These are phyloP conservation scores for Clanis bilineata DNA, from an alignment of 2,888 invertebrate genomes.

Conservation along the genomic window DNA sequence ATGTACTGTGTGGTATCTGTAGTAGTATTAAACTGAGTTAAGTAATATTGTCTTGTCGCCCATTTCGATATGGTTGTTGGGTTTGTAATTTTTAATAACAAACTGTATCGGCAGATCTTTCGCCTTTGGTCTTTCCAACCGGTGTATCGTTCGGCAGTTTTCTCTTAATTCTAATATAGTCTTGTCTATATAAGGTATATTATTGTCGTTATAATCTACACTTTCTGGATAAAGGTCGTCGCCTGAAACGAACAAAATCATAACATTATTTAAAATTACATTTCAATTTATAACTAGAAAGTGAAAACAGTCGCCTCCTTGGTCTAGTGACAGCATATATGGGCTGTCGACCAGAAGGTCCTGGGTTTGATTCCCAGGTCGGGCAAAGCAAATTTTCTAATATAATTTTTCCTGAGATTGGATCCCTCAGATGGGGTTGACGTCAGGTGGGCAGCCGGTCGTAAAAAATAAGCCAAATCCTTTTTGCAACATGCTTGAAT, in stretches of 20 bases:
- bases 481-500: too few relatives aligned
- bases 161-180: slow-evolving; percentile 60
- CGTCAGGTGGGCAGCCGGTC: too few relatives aligned
- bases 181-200: slow-evolving; percentile 46
- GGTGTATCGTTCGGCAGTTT: slow-evolving; percentile 48
- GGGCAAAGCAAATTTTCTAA: too few relatives aligned
- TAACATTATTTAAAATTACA: background rate
- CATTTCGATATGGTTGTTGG: slow-evolving; percentile 66
- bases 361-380: too few relatives aligned
- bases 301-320: too few relatives aligned
- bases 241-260: slow-evolving; percentile 63
- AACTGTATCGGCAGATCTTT: slow-evolving; percentile 33
- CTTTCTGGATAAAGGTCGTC: slow-evolving; percentile 70
- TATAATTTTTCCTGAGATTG: too few relatives aligned
- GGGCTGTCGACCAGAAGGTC: too few relatives aligned
- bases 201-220: slow-evolving; percentile 58
- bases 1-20: slow-evolving; percentile 37
- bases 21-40: slow-evolving; percentile 35
- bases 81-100: slow-evolving; percentile 56
- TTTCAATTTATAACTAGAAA: background rate
- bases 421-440: too few relatives aligned
- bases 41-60: slow-evolving; percentile 49
- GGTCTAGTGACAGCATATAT: too few relatives aligned
- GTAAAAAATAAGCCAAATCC: too few relatives aligned
- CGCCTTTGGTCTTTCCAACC: slow-evolving; percentile 46